Evolutionary conservation across 2,888 invertebrate genomes (phyloP), one percentile per base, ranked within the genome.

Genomic region (Cerceris rybyensis): DNA sequence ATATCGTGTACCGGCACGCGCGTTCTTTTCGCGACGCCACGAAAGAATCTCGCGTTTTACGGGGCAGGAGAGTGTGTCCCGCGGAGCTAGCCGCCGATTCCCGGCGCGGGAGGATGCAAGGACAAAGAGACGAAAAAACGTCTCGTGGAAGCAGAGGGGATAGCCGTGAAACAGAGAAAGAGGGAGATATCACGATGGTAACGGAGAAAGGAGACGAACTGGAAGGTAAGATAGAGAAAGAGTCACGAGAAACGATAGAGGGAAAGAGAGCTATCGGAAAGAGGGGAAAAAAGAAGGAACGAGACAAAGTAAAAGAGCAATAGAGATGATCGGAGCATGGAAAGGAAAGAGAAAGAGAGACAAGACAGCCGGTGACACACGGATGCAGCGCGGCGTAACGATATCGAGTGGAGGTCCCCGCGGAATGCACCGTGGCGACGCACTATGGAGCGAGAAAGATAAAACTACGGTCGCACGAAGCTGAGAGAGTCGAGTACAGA

Each of bases 41-140:
- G 81, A 78, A 81, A 81, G 81, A 85, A 83, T 83, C 79, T 85
- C 83, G 83, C 85, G 79, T 70, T 75, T 84, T 78, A 81, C 83
- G 78, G 78, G 80, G 74, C 83, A 65, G 74, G 73, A 71, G 86
- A 83, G 81, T 82, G 80, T 70, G 80, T 83, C 80, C 84, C 85
- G 84, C 69, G 84, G 78, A 75, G 85, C 81, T 84, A 78, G 77
- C 83, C 81, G 80, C 75, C 78, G 86, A 81, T 86, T 86, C 83
- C 82, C 84, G 84, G 85, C 82, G 85, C 85, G 85, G 85, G 85
- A 86, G 85, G 85, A 86, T 86, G 85, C 81, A 86, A 86, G 85
- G 85, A 86, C 85, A 86, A 86, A 86, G 86, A 84, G 84, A 76
- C 80, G 82, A 86, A 86, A 86, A 85, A 86, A 81, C 68, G 77